A percentile compares a stretch with the other conserved stretches of the same genome.
Conservation (phyloP, 2,888 invertebrate genomes). For the Acrobasis consociella region DNA sequence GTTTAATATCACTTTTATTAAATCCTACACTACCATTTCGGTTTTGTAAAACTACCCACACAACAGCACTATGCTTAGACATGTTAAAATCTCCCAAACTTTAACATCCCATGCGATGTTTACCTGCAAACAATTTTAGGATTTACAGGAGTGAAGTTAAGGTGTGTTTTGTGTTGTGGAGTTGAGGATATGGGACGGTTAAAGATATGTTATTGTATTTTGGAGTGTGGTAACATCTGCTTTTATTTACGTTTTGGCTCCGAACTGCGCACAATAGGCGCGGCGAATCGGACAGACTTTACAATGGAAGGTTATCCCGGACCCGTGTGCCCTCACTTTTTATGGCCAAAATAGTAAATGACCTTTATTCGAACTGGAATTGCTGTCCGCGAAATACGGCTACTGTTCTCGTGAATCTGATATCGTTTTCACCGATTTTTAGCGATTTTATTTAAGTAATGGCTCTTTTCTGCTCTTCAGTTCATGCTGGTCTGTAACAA, state of each 20-base stretch:
- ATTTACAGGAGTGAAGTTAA: constrained; percentile 28
- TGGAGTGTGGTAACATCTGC: constrained; percentile 80
- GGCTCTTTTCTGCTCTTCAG: too few species aligned
- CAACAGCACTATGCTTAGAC: constrained; percentile 55
- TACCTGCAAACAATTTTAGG: constrained; percentile 27
- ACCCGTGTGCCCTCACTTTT: constrained; percentile 45
- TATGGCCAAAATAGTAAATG: constrained; percentile 57
- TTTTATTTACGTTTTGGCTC: constrained; percentile 81
- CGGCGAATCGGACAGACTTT: constrained; percentile 65
- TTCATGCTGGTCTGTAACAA: too few species aligned
- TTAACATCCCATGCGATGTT: constrained; percentile 33
- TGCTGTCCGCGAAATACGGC: constrained; percentile 29
- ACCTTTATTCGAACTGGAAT: constrained; percentile 46
- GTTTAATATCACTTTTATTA: constrained; percentile 78
- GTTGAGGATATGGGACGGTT: constrained; percentile 34
- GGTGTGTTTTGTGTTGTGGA: constrained; percentile 36
- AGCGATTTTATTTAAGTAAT: background rate
- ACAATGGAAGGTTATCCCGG: constrained; percentile 56
- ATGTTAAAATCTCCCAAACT: constrained; percentile 29
- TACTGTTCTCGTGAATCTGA: constrained; percentile 20
- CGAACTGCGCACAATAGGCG: constrained; percentile 74
- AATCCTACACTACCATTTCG: constrained; percentile 65
- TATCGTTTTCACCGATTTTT: constrained; percentile 15
- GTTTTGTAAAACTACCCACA: constrained; percentile 79
- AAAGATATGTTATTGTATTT: constrained; percentile 48